Percentiles rank a stretch among this genome's conserved stretches.
These are phyloP conservation scores for Acleris emargana DNA, from an alignment of 2,888 invertebrate species.

Conservation along the genomic window DNA sequence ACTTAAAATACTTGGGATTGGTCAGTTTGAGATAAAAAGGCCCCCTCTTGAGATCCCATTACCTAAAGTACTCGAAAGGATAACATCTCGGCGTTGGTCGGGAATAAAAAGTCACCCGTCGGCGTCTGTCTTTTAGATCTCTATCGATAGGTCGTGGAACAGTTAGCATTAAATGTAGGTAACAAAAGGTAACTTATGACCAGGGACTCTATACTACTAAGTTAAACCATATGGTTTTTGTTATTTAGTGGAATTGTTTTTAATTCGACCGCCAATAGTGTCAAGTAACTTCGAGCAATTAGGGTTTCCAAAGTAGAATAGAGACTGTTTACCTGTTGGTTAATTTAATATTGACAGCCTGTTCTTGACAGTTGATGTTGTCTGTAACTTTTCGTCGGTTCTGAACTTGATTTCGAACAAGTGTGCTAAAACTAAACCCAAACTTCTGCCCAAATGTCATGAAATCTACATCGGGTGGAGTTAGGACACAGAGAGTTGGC, in stretches of 20 bases:
- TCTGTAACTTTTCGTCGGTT: slow-evolving; percentile 1
- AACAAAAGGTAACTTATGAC: not conserved
- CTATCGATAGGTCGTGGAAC: slow-evolving; percentile 3
- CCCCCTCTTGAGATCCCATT: slow-evolving; percentile 26
- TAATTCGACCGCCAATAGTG: too few relatives aligned
- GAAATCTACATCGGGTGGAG: slow-evolving; percentile 27
- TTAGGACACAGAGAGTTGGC: slow-evolving; percentile 26
- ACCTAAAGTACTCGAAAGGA: slow-evolving; percentile 29
- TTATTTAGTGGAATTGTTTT: too few relatives aligned
- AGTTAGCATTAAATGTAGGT: not conserved
- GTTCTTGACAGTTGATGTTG: too few relatives aligned
- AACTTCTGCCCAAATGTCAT: slow-evolving; percentile 21
- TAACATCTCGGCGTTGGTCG: slow-evolving; percentile 20
- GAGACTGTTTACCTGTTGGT: too few relatives aligned
- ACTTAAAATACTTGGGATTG: slow-evolving; percentile 16
- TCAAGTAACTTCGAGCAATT: too few relatives aligned
- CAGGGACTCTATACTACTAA: too few relatives aligned
- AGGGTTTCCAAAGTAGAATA: too few relatives aligned
- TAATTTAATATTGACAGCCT: too few relatives aligned
- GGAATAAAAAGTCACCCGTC: slow-evolving; percentile 21
- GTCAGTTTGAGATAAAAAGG: slow-evolving; percentile 22
- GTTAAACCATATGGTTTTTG: too few relatives aligned
- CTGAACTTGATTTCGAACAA: slow-evolving; percentile 23
- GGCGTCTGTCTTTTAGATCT: slow-evolving; percentile 9
- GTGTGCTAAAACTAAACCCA: slow-evolving; percentile 23